Evolutionary conservation across 2,797 vertebrate species (phyloP).

Genomic region (Lagocephalus sceleratus): DNA sequence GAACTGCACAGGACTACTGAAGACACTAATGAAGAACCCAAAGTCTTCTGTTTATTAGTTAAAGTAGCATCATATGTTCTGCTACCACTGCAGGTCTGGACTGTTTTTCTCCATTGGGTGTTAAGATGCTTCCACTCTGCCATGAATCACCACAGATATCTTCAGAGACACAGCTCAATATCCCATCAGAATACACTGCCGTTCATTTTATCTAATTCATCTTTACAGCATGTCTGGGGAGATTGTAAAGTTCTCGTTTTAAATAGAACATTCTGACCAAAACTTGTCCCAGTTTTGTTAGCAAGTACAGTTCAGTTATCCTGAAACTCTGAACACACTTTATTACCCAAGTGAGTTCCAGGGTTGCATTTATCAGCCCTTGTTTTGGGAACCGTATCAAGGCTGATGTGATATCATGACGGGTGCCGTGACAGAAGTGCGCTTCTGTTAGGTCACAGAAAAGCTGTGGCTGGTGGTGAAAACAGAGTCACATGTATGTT

Average conservation of each 20-base stretch:
- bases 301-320: neutral
- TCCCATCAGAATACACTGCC: neutral
- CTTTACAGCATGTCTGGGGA: neutral
- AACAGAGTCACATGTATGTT: neutral
- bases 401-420: neutral
- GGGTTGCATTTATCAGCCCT: neutral
- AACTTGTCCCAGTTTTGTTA: neutral
- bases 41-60: no score
- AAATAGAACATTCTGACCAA: neutral
- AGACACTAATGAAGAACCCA: neutral
- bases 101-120: slow-evolving; percentile 3
- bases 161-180: neutral
- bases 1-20: neutral
- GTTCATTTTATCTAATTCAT: neutral
- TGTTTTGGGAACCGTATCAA: neutral
- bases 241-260: neutral
- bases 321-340: neutral
- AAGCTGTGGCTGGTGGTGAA: neutral
- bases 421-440: neutral
- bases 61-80: neutral
- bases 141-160: neutral
- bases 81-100: neutral
- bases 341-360: no score
- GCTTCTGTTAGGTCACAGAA: neutral
- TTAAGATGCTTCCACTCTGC: neutral